phyloP scores from a whole-genome alignment of 2,888 invertebrate species.

The Galerucella calmariensis region DNA sequence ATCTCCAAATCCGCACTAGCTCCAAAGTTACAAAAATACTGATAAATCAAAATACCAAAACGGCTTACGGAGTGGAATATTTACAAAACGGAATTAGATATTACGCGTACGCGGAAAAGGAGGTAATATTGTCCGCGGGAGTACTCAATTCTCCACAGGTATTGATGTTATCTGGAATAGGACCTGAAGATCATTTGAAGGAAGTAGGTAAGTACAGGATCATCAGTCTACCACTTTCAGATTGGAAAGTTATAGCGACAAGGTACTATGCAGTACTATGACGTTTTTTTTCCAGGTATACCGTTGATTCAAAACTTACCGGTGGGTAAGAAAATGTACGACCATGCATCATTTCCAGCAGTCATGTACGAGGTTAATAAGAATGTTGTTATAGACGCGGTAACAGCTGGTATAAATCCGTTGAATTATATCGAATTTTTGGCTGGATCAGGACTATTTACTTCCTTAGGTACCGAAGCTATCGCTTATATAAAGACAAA shows the following conservation, averaged over 20 bases:
- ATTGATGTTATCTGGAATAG: slow-evolving; percentile 75
- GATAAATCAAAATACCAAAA: slow-evolving; percentile 64
- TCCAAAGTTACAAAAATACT: slow-evolving; percentile 70
- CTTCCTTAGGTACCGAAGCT: slow-evolving; percentile 68
- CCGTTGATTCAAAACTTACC: slow-evolving; percentile 73
- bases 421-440: slow-evolving; percentile 46
- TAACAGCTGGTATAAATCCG: slow-evolving; percentile 22
- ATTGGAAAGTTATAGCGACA: too few relatives aligned
- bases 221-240: too few relatives aligned
- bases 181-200: slow-evolving; percentile 70
- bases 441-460: neutral
- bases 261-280: too few relatives aligned
- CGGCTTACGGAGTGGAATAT: slow-evolving; percentile 64
- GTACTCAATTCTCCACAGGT: slow-evolving; percentile 85
- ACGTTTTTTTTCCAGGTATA: slow-evolving; percentile 61
- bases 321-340: slow-evolving; percentile 75
- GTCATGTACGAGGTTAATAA: slow-evolving; percentile 54
- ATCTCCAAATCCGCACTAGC: slow-evolving; percentile 74
- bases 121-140: slow-evolving; percentile 73
- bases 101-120: slow-evolving; percentile 65
- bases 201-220: slow-evolving; percentile 5
- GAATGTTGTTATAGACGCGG: slow-evolving; percentile 43
- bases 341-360: slow-evolving; percentile 69
- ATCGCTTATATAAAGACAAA: slow-evolving; percentile 72
- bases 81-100: slow-evolving; percentile 46